phyloP scores from a whole-genome alignment of 2,797 vertebrate species.

The Anabas testudineus region DNA sequence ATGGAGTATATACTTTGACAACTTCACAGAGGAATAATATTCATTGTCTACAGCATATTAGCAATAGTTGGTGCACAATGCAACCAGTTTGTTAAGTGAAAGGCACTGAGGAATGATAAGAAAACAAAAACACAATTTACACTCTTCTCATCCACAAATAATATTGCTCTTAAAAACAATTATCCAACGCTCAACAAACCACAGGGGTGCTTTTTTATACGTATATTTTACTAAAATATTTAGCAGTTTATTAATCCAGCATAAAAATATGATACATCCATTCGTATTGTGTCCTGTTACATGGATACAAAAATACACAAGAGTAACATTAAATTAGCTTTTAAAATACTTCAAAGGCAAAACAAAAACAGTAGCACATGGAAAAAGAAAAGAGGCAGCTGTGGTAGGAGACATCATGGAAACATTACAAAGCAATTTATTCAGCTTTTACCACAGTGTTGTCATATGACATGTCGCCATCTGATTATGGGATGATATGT shows the following conservation, averaged over 20 bases:
- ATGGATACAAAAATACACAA: constrained; percentile 60
- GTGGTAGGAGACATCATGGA: no score
- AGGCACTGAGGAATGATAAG: neutral
- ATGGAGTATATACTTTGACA: constrained; percentile 52
- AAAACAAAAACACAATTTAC: neutral
- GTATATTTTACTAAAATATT: constrained; percentile 70
- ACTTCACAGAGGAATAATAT: constrained; percentile 34
- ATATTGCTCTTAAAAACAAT: constrained; percentile 19
- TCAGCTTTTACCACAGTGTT: constrained; percentile 25
- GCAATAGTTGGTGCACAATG: constrained; percentile 1
- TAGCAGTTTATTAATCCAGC: constrained; percentile 54
- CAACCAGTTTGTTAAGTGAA: constrained; percentile 4
- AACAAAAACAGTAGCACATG: constrained; percentile 49
- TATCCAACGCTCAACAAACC: constrained; percentile 9
- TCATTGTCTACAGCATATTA: constrained; percentile 10
- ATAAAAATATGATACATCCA: constrained; percentile 81
- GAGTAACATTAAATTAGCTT: constrained; percentile 62
- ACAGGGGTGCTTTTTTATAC: constrained; percentile 12
- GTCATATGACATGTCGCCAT: constrained; percentile 27
- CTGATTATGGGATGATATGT: constrained; percentile 14
- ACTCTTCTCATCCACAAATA: neutral
- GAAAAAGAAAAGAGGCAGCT: constrained; percentile 20
- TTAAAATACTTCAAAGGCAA: constrained; percentile 54
- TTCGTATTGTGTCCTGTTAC: constrained; percentile 60
- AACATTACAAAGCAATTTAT: constrained; percentile 15